A percentile compares a stretch with the other conserved stretches of the same genome.
These are phyloP conservation scores for Leucophora obtusa DNA, from an alignment of 2,888 invertebrate species.

Conservation along the genomic window DNA sequence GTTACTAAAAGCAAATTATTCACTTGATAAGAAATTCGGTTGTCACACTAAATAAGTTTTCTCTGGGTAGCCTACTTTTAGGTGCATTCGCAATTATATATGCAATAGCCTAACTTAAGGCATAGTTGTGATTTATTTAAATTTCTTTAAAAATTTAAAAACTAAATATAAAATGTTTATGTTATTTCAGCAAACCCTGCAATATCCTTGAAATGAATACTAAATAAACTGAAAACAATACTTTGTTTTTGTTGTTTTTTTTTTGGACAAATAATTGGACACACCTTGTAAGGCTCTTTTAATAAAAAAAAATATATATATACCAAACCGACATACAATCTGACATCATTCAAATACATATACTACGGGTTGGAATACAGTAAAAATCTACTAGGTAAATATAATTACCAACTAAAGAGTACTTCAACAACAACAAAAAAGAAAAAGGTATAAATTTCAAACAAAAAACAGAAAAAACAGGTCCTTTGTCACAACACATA, in stretches of 20 bases:
- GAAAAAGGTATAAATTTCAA: neutral
- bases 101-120: neutral
- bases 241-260: constrained; percentile 3
- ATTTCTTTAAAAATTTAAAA: neutral
- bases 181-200: neutral
- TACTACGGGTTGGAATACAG: neutral
- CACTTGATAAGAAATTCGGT: too few relatives aligned
- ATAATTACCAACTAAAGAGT: constrained; percentile 52
- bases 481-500: constrained; percentile 42
- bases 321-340: neutral
- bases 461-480: constrained; percentile 9
- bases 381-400: constrained; percentile 46
- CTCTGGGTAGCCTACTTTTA: too few relatives aligned
- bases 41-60: too few relatives aligned
- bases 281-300: constrained; percentile 42
- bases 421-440: constrained; percentile 43
- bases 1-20: too few relatives aligned
- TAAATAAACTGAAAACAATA: constrained; percentile 9
- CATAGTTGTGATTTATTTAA: neutral
- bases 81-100: neutral
- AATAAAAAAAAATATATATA: constrained; percentile 1
- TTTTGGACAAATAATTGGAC: constrained; percentile 38
- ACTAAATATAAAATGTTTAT: neutral
- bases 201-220: constrained; percentile 27
- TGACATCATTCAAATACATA: neutral